Conservation (phyloP, 2,797 vertebrate genomes). For the Manis javanica region DNA sequence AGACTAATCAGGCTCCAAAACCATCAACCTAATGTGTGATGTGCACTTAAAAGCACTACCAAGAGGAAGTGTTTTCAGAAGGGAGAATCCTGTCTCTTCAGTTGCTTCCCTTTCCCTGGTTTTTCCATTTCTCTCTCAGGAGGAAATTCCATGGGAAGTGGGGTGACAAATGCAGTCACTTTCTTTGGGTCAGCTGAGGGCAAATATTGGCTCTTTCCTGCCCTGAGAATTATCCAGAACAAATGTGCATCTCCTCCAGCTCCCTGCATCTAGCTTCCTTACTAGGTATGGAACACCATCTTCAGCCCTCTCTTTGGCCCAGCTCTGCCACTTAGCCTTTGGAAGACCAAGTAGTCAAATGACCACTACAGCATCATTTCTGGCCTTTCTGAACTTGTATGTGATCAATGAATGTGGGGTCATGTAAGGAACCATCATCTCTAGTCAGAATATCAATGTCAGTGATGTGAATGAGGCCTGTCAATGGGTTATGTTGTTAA, state of each 20-base stretch:
- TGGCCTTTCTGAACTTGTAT: not conserved
- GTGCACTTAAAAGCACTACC: not conserved
- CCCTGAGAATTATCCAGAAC: not conserved
- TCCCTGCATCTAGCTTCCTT: not conserved
- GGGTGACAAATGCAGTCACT: not conserved
- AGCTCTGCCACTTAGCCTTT: not conserved
- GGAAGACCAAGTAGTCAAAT: not conserved
- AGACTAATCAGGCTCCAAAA: not conserved
- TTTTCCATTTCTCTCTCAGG: not conserved
- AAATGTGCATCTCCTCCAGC: not conserved
- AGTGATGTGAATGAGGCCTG: not conserved
- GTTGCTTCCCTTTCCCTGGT: not conserved
- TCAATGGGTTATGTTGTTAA: not conserved
- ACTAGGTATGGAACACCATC: not conserved
- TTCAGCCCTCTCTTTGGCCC: not conserved
- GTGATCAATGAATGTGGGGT: not conserved
- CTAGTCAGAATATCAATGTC: not conserved
- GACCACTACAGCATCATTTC: not conserved
- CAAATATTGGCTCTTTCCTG: not conserved
- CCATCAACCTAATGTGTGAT: rapidly evolving
- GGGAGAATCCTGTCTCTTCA: not conserved
- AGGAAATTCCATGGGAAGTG: not conserved
- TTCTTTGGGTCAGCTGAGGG: not conserved
- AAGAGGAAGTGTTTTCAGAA: not conserved
- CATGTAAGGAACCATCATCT: not conserved